These are phyloP conservation scores for Egretta garzetta DNA, from an alignment of 2,113 vertebrate species.

Conservation along the genomic window DNA sequence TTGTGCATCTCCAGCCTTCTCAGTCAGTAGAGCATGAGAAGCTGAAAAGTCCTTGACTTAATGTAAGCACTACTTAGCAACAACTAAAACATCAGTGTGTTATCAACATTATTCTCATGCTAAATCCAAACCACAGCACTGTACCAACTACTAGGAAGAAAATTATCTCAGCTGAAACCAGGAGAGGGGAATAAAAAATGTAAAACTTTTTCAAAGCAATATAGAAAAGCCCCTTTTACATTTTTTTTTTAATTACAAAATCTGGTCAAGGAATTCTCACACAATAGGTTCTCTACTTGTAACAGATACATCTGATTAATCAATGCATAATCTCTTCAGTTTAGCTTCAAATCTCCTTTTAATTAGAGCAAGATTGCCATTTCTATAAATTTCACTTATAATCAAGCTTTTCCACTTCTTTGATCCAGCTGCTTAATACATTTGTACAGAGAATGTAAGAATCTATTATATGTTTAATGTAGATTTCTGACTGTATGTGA, in stretches of 20 bases:
- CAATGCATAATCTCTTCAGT: conserved; percentile 59
- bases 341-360: conserved; percentile 76
- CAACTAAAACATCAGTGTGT: no score
- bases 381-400: conserved; percentile 78
- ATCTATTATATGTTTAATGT: conserved; percentile 69
- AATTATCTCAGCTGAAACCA: no score
- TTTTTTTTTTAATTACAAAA: neutral
- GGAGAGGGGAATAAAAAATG: neutral
- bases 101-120: no score
- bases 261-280: neutral
- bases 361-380: conserved; percentile 73
- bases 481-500: conserved; percentile 74
- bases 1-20: no score
- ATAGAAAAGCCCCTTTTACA: neutral
- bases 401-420: conserved; percentile 56
- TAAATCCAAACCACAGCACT: no score
- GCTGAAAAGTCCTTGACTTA: no score
- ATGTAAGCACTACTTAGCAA: no score
- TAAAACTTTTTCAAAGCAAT: neutral
- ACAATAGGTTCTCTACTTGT: neutral
- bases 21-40: no score
- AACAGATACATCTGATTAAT: neutral
- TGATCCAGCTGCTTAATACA: conserved; percentile 73
- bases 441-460: conserved; percentile 72
- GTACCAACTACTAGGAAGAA: no score